Base-by-base conservation (phyloP, 2,888 invertebrate genomes). In the Athalia rosae region DNA sequence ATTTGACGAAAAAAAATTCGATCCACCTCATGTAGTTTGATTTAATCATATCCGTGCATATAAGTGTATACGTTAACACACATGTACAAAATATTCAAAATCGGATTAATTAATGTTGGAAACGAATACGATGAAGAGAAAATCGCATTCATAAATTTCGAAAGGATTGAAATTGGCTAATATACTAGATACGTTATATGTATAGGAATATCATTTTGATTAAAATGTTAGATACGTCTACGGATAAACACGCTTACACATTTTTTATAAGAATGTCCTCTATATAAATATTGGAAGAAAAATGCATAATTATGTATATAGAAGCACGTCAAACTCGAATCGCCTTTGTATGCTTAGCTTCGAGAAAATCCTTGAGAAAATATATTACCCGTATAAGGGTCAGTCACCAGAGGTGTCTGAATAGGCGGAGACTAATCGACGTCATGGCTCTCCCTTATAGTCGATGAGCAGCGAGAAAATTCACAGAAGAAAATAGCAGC, bases 31-130 rank as follows among this genome's bases (percentile, higher is more conserved):
- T 41, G 15, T 67, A 53, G 41, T 67, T 64, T 67, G 28, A 62
- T 67, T 67, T 50, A 53, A 41, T 67, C 28, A 28, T 28, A 28
- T 28, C 28, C 2, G 2, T 28, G 28, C 28, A 28, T 28, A 28
- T 28, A 28, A 28, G 28, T 28, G 28, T 28, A 28, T 28, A 28
- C 28, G 2, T 28, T 28, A 28, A 28, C 28, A 28, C 28, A 67
- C 50, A 50, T 67, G 41, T 53, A 50, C 28, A 67, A 67, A 67
- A 67, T 67, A 67, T 67, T 67, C 67, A 48, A 7, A 53, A 67
- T 67, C 53, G 53, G 28, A 67, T 28, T 28, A 28, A 0, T 28
- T 28, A 28, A 28, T 28, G 28, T 28, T 28, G 28, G 28, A 28
- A 28, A 28, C 28, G 28, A 67, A 45, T n/a, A n/a, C 67, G 45